phyloP scores from a whole-genome alignment of 2,888 invertebrate genomes.

The Spisula subtruncata region DNA sequence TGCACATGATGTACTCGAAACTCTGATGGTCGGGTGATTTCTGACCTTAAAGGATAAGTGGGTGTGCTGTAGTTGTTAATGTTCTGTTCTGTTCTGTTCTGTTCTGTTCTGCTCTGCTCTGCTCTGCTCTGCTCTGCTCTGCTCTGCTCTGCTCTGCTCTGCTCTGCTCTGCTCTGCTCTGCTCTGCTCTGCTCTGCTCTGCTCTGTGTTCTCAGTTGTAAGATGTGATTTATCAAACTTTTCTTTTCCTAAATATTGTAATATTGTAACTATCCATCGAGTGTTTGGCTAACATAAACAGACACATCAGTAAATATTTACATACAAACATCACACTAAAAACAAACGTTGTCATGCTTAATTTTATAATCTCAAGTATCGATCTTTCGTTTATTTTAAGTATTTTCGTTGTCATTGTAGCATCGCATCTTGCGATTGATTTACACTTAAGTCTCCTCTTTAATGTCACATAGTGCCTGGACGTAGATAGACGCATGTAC shows the following conservation, averaged over 20 bases:
- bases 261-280: neutral
- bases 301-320: constrained; percentile 15
- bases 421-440: neutral
- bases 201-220: no score
- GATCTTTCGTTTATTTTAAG: constrained; percentile 4
- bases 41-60: no score
- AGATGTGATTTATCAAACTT: neutral
- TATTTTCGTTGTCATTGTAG: neutral
- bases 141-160: neutral
- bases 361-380: neutral
- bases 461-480: neutral
- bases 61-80: no score
- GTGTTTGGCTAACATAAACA: constrained; percentile 3
- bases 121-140: no score
- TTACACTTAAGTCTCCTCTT: neutral
- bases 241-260: neutral
- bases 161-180: neutral
- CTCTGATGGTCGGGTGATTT: no score
- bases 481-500: neutral
- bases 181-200: neutral
- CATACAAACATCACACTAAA: neutral
- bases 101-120: no score
- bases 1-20: no score
- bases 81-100: no score
- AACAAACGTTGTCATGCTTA: constrained; percentile 14